Evolutionary conservation across 2,888 invertebrate species (phyloP), one percentile per base, ranked within the genome.

Genomic region (Arrhopalites spinosus): DNA sequence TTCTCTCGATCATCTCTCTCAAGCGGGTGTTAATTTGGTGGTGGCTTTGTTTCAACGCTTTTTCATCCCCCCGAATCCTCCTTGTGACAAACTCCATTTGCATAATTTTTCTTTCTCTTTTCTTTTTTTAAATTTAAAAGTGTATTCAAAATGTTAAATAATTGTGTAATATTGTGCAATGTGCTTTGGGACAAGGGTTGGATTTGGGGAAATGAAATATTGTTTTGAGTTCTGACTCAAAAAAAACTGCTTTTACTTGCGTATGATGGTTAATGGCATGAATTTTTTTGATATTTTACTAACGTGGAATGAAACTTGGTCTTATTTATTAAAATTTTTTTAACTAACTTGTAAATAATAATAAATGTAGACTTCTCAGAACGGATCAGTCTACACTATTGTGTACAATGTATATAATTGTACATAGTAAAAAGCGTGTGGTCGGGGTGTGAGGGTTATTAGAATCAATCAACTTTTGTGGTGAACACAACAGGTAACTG

Each of bases 401-500:
- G 70, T 71, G 56, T 56, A 71, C 53, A 69, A 25, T n/a, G n/a
- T n/a, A n/a, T n/a, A n/a, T n/a, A n/a, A 36, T 36, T 36, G 36
- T 36, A 36, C 36, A 36, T 36, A 7, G 36, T 59, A 2, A 59
- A 53, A 36, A 53, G 36, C 61, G 71, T 36, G 69, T 47, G 71
- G 20, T n/a, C 30, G 17, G 36, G 23, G 56, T n/a, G n/a, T n/a
- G 36, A 30, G 59, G 71, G 59, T n/a, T 1, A 3, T 20, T 43
- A 36, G n/a, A 70, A 56, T 56, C 30, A 70, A 20, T 8, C 56
- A 20, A 36, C 30, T 50, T 20, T 30, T 23, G n/a, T 29, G 56
- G 71, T 59, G 59, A 53, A 71, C 3, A 36, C 36, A 56, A 30
- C 74, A 83, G 82, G 81, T 82, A 83, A 81, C 79, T 83, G 83